These are phyloP conservation scores for Malurus melanocephalus DNA, from an alignment of 2,113 vertebrate genomes.

Conservation along the genomic window DNA sequence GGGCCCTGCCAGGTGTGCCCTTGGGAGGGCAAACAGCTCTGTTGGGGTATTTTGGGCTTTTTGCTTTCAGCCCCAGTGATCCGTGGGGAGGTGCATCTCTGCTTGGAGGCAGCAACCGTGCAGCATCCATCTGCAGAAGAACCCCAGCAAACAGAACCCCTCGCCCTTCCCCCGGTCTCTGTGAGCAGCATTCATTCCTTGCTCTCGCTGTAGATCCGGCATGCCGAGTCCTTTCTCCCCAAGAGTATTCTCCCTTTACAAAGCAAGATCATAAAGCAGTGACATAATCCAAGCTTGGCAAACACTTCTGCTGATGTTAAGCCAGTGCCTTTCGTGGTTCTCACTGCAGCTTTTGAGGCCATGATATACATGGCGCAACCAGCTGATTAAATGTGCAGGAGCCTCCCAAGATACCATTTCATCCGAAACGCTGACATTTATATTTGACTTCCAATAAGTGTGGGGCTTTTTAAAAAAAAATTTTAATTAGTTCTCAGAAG, in stretches of 20 bases:
- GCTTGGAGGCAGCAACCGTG: rapidly evolving
- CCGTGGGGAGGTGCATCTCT: rapidly evolving
- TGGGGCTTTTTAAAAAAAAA: background rate
- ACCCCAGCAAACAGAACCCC: background rate
- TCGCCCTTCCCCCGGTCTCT: background rate
- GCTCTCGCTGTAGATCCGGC: background rate
- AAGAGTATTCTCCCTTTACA: slow-evolving; percentile 59
- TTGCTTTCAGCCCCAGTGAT: background rate
- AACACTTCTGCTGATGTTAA: slow-evolving; percentile 50
- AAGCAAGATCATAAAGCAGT: slow-evolving; percentile 61
- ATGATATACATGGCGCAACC: slow-evolving; percentile 17
- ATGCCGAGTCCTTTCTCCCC: slow-evolving; percentile 33
- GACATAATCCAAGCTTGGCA: slow-evolving; percentile 66
- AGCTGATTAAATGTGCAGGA: slow-evolving; percentile 29
- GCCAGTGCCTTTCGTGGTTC: slow-evolving; percentile 46
- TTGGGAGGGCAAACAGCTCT: background rate
- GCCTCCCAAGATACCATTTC: slow-evolving; percentile 37
- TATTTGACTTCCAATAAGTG: slow-evolving; percentile 39
- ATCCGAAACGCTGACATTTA: slow-evolving; percentile 25
- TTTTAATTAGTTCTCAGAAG: slow-evolving; percentile 32
- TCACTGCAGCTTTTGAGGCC: slow-evolving; percentile 16
- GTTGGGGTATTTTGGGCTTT: background rate
- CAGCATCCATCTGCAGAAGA: background rate
- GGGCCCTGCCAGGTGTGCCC: background rate
- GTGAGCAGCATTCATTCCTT: slow-evolving; percentile 7